Conservation (phyloP, 2,888 invertebrate species). For the Acronicta alni region DNA sequence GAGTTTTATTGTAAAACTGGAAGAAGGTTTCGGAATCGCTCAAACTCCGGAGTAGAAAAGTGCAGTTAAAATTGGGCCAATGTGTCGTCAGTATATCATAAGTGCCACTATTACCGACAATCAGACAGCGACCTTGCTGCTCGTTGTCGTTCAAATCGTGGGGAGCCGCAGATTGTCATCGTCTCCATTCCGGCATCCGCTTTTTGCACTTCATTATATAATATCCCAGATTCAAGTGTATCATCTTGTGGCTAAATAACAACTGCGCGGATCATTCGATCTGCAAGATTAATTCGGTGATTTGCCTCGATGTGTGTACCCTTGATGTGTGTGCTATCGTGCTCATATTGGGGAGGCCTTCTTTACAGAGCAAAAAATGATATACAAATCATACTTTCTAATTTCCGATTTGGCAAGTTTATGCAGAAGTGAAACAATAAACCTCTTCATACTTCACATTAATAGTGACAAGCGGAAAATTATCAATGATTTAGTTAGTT, state of each 20-base stretch:
- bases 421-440: neutral
- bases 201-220: constrained; percentile 84
- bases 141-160: constrained; percentile 85
- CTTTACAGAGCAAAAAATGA: too few relatives aligned
- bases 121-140: constrained; percentile 87
- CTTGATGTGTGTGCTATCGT: too few relatives aligned
- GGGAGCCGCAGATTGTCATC: constrained; percentile 86
- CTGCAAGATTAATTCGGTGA: neutral
- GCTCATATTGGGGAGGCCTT: too few relatives aligned
- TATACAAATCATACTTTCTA: too few relatives aligned
- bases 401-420: constrained; percentile 12
- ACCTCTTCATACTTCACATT: constrained; percentile 5
- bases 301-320: too few relatives aligned
- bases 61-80: constrained; percentile 77
- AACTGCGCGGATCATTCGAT: neutral
- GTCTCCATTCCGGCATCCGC: constrained; percentile 86
- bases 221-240: constrained; percentile 61
- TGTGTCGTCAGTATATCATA: constrained; percentile 78
- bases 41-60: constrained; percentile 47
- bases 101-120: constrained; percentile 84
- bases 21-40: constrained; percentile 1
- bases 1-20: too few relatives aligned
- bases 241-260: constrained; percentile 16
- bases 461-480: constrained; percentile 27
- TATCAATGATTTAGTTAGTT: constrained; percentile 27